These are phyloP conservation scores for Glaucopsyche alexis DNA, from an alignment of 2,888 invertebrate species.

Conservation along the genomic window DNA sequence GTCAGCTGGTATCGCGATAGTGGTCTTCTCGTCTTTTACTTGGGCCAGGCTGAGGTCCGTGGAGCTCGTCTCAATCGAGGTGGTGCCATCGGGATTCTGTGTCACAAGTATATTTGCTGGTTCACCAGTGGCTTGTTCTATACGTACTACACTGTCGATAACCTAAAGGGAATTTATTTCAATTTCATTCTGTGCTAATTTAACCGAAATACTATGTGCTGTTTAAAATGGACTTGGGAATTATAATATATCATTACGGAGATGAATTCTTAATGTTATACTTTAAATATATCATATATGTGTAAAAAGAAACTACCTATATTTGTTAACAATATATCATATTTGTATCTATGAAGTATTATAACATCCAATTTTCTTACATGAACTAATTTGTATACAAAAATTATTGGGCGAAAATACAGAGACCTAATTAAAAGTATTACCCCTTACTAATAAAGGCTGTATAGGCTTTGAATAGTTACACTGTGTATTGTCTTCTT, in stretches of 20 bases:
- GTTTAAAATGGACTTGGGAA: background rate
- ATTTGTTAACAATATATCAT: no score
- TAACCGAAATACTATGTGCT: background rate
- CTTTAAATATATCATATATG: no score
- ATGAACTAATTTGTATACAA: no score
- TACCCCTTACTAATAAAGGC: no score
- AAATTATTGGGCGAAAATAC: no score
- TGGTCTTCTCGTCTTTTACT: constrained; percentile 80
- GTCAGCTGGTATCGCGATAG: constrained; percentile 67
- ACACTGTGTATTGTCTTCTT: no score
- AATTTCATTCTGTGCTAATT: background rate
- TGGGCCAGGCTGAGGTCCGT: constrained; percentile 52
- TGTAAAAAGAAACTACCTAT: no score
- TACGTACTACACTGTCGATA: constrained; percentile 75
- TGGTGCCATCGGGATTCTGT: constrained; percentile 75
- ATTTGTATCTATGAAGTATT: no score
- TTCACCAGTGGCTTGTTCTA: constrained; percentile 74
- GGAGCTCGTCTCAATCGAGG: constrained; percentile 72
- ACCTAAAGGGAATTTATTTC: constrained; percentile 51
- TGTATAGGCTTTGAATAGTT: no score
- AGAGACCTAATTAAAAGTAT: no score
- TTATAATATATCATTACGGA: background rate
- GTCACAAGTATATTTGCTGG: constrained; percentile 75
- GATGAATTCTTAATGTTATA: background rate
- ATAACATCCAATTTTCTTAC: no score